Percentiles rank a stretch among this genome's conserved stretches.
Evolutionary conservation across 1,140 invertebrate species (phyloP).

Genomic region (Cotesia vestalis): DNA sequence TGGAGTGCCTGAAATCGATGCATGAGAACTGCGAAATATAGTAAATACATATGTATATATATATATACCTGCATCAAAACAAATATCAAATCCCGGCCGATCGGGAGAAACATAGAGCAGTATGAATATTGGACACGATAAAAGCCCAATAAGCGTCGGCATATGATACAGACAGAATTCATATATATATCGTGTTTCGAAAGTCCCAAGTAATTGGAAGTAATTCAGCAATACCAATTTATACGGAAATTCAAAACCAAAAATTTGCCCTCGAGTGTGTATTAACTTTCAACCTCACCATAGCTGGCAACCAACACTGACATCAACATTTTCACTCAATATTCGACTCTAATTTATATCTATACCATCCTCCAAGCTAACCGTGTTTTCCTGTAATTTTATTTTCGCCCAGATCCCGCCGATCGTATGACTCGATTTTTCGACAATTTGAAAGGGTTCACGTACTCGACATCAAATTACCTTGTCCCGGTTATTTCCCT

Average conservation of each 20-base stretch:
- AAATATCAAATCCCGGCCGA: too few relatives aligned
- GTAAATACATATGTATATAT: too few relatives aligned
- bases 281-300: not conserved
- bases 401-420: constrained; percentile 56
- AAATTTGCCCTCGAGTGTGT: constrained; percentile 44
- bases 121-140: too few relatives aligned
- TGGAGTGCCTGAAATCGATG: too few relatives aligned
- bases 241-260: constrained; percentile 54
- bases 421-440: constrained; percentile 63
- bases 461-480: constrained; percentile 29
- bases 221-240: constrained; percentile 57
- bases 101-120: too few relatives aligned
- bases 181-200: constrained; percentile 23
- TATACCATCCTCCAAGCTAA: constrained; percentile 54
- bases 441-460: constrained; percentile 50
- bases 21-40: too few relatives aligned
- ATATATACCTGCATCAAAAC: too few relatives aligned
- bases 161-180: constrained; percentile 9
- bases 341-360: constrained; percentile 42
- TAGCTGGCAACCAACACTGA: too few relatives aligned
- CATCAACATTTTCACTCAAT: constrained; percentile 14
- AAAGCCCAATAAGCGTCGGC: not conserved
- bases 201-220: constrained; percentile 49
- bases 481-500: not conserved
- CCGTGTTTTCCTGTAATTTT: constrained; percentile 58